These are phyloP conservation scores for Ctenopoma multispine DNA, from an alignment of 2,797 vertebrate species.

Conservation along the genomic window DNA sequence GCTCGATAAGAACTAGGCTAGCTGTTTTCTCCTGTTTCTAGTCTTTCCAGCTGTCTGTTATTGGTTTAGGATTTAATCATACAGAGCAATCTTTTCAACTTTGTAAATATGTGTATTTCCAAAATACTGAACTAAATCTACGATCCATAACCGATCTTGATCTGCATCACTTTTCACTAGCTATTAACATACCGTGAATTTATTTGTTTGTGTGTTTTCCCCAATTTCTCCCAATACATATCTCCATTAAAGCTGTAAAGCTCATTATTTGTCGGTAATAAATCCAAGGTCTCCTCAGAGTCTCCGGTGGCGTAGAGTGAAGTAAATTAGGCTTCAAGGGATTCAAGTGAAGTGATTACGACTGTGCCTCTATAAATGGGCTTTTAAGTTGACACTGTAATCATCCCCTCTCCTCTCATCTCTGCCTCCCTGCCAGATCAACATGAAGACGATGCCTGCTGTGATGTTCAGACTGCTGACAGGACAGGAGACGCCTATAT, in stretches of 20 bases:
- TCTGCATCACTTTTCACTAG: background rate
- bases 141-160: background rate
- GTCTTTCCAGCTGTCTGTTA: no score
- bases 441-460: constrained; percentile 90
- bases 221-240: background rate
- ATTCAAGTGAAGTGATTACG: constrained; percentile 31
- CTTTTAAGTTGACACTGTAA: constrained; percentile 33
- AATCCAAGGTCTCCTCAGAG: constrained; percentile 19
- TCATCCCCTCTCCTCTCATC: constrained; percentile 9
- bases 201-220: background rate
- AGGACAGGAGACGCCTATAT: constrained; percentile 95
- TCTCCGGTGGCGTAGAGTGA: constrained; percentile 7
- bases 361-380: constrained; percentile 9
- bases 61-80: no score
- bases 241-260: constrained; percentile 24
- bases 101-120: no score
- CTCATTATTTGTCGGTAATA: constrained; percentile 29
- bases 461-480: constrained; percentile 98
- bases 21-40: no score
- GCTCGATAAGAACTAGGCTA: no score
- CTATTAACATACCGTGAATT: background rate
- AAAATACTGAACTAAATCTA: no score
- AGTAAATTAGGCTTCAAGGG: constrained; percentile 37
- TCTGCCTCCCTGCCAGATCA: constrained; percentile 78
- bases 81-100: no score